Evolutionary conservation across 2,113 vertebrate genomes (phyloP).

Genomic region (Entosphenus tridentatus): DNA sequence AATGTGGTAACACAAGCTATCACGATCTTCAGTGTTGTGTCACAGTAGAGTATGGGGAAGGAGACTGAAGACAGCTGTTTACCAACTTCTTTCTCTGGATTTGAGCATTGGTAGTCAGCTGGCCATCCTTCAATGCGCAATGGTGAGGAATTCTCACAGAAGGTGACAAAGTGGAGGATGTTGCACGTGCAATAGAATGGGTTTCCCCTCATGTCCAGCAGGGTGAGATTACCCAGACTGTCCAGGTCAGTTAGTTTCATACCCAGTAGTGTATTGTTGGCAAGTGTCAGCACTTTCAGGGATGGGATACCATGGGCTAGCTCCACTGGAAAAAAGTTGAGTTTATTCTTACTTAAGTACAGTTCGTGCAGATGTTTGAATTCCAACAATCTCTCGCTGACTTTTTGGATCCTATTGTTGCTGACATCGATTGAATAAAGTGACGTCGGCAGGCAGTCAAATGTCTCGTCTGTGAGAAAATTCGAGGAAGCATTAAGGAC

Average conservation of each 20-base stretch:
- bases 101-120: conserved; percentile 36
- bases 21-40: conserved; percentile 23
- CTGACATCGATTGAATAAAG: conserved; percentile 41
- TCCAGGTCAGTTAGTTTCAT: conserved; percentile 26
- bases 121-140: conserved; percentile 22
- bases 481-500: conserved; percentile 40
- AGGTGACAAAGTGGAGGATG: conserved; percentile 31
- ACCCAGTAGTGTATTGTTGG: conserved; percentile 30
- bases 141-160: not conserved
- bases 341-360: conserved; percentile 21
- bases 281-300: conserved; percentile 19
- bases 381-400: conserved; percentile 21
- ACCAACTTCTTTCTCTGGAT: conserved; percentile 30
- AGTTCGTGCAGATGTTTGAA: conserved; percentile 38
- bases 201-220: conserved; percentile 35
- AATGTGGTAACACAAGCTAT: conserved; percentile 19
- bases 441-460: conserved; percentile 24
- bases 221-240: conserved; percentile 21
- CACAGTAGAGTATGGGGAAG: conserved; percentile 28
- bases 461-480: conserved; percentile 23
- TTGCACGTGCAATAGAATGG: conserved; percentile 53
- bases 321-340: too few relatives aligned
- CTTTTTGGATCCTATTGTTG: conserved; percentile 29
- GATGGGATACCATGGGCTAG: too few relatives aligned
- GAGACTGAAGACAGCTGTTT: conserved; percentile 13